phyloP scores from a whole-genome alignment of 2,888 invertebrate species.

The Sinelater perroti region DNA sequence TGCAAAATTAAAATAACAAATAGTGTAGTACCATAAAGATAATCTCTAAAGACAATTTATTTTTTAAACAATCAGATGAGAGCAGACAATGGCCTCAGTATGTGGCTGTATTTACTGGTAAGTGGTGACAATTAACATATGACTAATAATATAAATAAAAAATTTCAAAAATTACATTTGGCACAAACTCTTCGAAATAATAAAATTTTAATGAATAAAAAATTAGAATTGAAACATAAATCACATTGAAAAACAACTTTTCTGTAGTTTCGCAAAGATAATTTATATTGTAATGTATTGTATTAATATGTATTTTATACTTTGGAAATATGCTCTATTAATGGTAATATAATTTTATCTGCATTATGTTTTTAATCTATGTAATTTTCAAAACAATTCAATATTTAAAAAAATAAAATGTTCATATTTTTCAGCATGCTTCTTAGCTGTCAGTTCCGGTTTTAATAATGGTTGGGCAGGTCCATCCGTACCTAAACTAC shows the following conservation, averaged over 20 bases:
- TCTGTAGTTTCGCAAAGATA: no score
- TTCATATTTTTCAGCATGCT: slow-evolving; percentile 32
- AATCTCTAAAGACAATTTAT: neutral
- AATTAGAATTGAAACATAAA: no score
- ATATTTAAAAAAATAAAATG: neutral
- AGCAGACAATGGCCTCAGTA: slow-evolving; percentile 35
- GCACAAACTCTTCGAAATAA: neutral
- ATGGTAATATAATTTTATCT: neutral
- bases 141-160: neutral
- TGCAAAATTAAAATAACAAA: no score
- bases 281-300: no score
- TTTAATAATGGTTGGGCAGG: slow-evolving; percentile 44
- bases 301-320: no score
- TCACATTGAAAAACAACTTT: no score
- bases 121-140: slow-evolving; percentile 32
- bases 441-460: slow-evolving; percentile 39
- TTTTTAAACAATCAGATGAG: slow-evolving; percentile 2
- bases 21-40: neutral
- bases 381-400: no score
- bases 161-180: neutral
- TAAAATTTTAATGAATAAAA: no score
- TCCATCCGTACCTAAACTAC: slow-evolving; percentile 42
- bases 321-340: neutral
- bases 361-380: no score
- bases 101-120: slow-evolving; percentile 30